Evolutionary conservation across 2,888 invertebrate species (phyloP).

Genomic region (Brachypalpus laphriformis): DNA sequence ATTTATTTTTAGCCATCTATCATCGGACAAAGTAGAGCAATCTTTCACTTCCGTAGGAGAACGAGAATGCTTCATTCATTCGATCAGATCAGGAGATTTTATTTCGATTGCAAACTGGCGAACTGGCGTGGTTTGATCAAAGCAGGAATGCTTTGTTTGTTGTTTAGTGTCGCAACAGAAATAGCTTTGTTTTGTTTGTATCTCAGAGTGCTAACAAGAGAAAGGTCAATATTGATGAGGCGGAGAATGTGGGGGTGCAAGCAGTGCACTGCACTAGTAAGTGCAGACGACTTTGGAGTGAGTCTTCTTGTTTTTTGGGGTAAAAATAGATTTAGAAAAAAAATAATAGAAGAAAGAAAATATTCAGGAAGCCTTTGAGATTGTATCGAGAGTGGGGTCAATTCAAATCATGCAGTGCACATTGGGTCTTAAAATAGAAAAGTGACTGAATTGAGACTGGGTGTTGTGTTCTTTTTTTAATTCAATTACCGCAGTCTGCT

Average conservation of each 20-base stretch:
- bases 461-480: too few species aligned
- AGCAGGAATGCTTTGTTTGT: constrained; percentile 5
- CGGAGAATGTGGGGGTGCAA: neutral
- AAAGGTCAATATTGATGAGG: neutral
- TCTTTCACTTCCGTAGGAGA: neutral
- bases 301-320: neutral
- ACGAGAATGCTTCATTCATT: neutral
- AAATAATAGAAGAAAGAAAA: too few species aligned
- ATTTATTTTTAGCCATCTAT: constrained; percentile 7
- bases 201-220: neutral
- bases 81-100: neutral
- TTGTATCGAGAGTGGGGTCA: constrained; percentile 10
- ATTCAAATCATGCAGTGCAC: constrained; percentile 26
- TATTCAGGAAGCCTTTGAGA: constrained; percentile 19
- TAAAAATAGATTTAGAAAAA: constrained; percentile 34
- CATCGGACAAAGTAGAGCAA: too few species aligned
- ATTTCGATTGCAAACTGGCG: neutral
- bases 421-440: constrained; percentile 22
- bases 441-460: too few species aligned
- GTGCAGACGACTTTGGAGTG: constrained; percentile 44
- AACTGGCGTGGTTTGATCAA: constrained; percentile 3
- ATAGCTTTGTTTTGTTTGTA: constrained; percentile 17
- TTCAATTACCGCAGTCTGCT: too few species aligned
- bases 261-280: neutral
- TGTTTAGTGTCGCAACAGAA: constrained; percentile 14